Evolutionary conservation across 92 coral and sea anemone species (phyloP).

Genomic region (Galaxea fascicularis): DNA sequence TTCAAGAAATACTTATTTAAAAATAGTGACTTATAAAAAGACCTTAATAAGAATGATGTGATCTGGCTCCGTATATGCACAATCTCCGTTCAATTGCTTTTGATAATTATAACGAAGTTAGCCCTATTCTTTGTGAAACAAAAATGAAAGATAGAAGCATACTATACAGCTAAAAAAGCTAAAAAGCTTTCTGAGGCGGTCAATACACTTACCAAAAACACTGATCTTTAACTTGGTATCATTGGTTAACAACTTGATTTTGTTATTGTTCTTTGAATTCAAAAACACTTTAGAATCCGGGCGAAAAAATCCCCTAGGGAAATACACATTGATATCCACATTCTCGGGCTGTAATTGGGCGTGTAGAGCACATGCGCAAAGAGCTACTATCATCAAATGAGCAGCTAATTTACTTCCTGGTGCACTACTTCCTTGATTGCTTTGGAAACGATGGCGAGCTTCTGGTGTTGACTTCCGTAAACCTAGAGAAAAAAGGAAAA

Average conservation of each 20-base stretch:
- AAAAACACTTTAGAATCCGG: conserved; percentile 60
- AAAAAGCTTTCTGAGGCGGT: neutral
- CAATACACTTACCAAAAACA: conserved; percentile 67
- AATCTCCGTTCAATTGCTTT: too few relatives aligned
- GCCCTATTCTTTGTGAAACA: too few relatives aligned
- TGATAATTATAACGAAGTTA: too few relatives aligned
- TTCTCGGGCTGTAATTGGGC: conserved; percentile 43
- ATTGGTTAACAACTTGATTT: conserved; percentile 23
- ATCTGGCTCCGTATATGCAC: too few relatives aligned
- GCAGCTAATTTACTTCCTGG: neutral
- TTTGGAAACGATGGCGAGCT: neutral
- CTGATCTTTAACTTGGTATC: conserved; percentile 25
- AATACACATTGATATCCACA: conserved; percentile 65
- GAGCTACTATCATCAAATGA: conserved; percentile 48
- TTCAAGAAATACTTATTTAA: too few relatives aligned
- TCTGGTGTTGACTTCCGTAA: neutral
- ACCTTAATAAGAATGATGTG: too few relatives aligned
- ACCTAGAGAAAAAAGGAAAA: neutral
- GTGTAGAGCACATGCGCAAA: conserved; percentile 65
- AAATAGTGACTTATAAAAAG: too few relatives aligned
- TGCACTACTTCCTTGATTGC: neutral
- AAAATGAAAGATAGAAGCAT: too few relatives aligned
- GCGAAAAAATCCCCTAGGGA: conserved; percentile 68
- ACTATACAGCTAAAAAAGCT: too few relatives aligned
- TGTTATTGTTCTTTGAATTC: conserved; percentile 55